These are phyloP conservation scores for Macrosiphum euphorbiae DNA, from an alignment of 2,888 invertebrate genomes.

Conservation along the genomic window DNA sequence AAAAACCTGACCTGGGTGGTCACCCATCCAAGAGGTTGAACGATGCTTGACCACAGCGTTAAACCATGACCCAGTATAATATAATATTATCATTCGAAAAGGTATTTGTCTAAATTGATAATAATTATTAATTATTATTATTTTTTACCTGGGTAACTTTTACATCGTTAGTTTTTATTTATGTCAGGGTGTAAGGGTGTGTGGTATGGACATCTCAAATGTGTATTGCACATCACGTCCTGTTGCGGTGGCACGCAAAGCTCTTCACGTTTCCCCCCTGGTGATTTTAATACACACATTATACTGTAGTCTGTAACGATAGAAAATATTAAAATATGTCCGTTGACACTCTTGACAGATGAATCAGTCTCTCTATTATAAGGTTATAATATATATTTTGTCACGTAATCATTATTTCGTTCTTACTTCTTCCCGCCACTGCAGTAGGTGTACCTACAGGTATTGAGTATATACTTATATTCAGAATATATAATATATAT, in stretches of 20 bases:
- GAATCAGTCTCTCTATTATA: background rate
- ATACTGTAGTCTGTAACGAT: background rate
- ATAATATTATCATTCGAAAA: too few species aligned
- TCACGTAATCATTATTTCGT: background rate
- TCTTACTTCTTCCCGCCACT: background rate
- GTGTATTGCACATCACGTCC: background rate
- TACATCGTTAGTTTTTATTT: background rate
- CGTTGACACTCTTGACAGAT: too few species aligned
- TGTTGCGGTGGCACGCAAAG: background rate
- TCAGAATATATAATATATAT: background rate
- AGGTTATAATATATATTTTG: background rate
- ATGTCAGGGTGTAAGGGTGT: too few species aligned
- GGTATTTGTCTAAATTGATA: too few species aligned
- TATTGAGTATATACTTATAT: background rate
- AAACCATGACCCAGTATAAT: too few species aligned
- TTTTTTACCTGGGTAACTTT: background rate
- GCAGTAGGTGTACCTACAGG: background rate
- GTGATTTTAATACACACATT: background rate
- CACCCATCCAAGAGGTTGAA: too few species aligned
- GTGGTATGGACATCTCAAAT: background rate
- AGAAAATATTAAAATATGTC: background rate
- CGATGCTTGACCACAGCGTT: too few species aligned
- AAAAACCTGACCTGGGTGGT: too few species aligned
- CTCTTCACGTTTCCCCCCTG: background rate
- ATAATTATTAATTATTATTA: too few species aligned